Evolutionary conservation across 2,888 invertebrate genomes (phyloP), one percentile per base, ranked within the genome.

Genomic region (Xestobium rufovillosum): DNA sequence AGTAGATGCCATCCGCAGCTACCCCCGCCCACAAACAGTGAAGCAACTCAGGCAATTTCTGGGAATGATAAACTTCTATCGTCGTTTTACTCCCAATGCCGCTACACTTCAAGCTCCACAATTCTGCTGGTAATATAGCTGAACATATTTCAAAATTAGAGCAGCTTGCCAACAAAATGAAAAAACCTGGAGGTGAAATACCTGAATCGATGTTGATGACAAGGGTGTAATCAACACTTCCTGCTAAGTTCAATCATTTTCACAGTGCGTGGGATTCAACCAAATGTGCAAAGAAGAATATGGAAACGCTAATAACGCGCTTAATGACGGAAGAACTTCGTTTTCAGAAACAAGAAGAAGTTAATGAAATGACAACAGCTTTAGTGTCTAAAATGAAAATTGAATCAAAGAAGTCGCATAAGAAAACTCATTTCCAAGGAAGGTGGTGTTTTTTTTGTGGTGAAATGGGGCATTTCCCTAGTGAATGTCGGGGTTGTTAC

Each of bases 81-180:
- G n/a, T n/a, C n/a, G n/a, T n/a, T n/a, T n/a, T n/a, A n/a, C n/a
- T n/a, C n/a, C n/a, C n/a, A n/a, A n/a, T n/a, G n/a, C n/a, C n/a
- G n/a, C n/a, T n/a, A n/a, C n/a, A n/a, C n/a, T n/a, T n/a, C n/a
- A n/a, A n/a, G n/a, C n/a, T n/a, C n/a, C n/a, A n/a, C n/a, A n/a
- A n/a, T n/a, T n/a, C n/a, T n/a, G n/a, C n/a, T n/a, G n/a, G 26
- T 15, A 26, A 31, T 12, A 38, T 44, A 4, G 41, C 39, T 11
- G 9, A 35, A 2, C 31, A 51, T 38, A 13, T 50, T 4, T 36
- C 43, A 4, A 42, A 40, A 17, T 3, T 52, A 3, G 51, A 52
- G 25, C 42, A 45, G 4, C 14, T 49, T 13, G 16, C 42, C 2
- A 31, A 2, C 1, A 44, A 42, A 31, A 42, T 50, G 43, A 50